Conservation (phyloP, 1,140 invertebrate species). For the Cydia splendana region DNA sequence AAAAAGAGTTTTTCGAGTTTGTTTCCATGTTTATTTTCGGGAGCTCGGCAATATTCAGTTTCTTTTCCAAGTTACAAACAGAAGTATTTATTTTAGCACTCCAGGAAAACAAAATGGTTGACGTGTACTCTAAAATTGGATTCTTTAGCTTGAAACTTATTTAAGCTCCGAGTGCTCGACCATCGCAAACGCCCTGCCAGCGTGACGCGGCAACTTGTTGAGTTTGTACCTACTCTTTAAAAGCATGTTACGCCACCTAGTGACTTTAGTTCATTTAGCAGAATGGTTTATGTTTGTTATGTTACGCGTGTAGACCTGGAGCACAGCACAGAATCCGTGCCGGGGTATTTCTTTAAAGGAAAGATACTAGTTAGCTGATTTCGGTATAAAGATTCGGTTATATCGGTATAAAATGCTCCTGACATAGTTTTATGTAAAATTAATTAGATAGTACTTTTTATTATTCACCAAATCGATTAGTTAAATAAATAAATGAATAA, state of each 20-base stretch:
- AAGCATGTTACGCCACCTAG: slow-evolving; percentile 8
- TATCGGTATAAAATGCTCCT: too few relatives aligned
- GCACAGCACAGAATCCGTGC: too few relatives aligned
- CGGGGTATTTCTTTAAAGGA: too few relatives aligned
- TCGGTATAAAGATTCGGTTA: too few relatives aligned
- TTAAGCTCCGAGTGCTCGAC: slow-evolving; percentile 3
- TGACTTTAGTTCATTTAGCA: not conserved
- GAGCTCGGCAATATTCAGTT: not conserved
- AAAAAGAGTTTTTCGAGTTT: too few relatives aligned
- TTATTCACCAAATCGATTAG: too few relatives aligned
- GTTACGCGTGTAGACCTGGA: too few relatives aligned
- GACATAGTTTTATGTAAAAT: too few relatives aligned
- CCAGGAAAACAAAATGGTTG: slow-evolving; percentile 11
- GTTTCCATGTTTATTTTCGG: too few relatives aligned
- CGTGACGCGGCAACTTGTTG: slow-evolving; percentile 23
- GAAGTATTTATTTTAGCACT: not conserved
- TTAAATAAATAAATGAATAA: too few relatives aligned
- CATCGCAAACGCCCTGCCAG: not conserved
- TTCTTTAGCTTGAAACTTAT: slow-evolving; percentile 24
- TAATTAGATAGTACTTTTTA: too few relatives aligned
- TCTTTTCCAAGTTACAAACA: not conserved
- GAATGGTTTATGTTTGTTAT: not conserved
- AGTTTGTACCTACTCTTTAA: slow-evolving; percentile 1
- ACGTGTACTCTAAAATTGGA: slow-evolving; percentile 13
- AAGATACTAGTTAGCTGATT: too few relatives aligned